Conservation (phyloP, 2,797 vertebrate species). For the Cottoperca gobio region DNA sequence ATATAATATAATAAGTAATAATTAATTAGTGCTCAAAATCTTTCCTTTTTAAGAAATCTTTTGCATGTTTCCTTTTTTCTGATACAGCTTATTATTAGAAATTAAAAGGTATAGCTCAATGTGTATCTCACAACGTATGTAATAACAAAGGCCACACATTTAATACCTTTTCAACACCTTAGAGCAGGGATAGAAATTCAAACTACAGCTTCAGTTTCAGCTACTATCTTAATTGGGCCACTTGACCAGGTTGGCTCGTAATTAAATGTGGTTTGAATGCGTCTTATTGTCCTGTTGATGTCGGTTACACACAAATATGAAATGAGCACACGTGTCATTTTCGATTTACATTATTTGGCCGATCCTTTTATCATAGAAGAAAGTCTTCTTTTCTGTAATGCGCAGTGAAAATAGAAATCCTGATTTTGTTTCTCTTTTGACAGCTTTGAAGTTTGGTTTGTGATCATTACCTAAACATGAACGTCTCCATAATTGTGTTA, state of each 20-base stretch:
- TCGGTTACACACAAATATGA: neutral
- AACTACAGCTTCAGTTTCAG: neutral
- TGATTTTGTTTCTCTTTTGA: neutral
- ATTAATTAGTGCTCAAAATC: too few relatives aligned
- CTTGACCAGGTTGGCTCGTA: constrained; percentile 3
- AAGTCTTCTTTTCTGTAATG: neutral
- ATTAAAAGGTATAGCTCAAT: neutral
- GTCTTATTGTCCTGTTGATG: neutral
- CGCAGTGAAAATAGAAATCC: neutral
- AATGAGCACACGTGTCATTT: neutral
- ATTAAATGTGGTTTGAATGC: neutral
- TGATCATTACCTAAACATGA: neutral
- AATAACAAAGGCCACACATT: neutral
- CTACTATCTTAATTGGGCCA: constrained; percentile 31
- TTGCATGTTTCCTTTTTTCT: neutral
- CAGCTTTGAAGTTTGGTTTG: neutral
- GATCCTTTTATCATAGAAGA: neutral
- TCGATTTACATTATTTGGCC: neutral
- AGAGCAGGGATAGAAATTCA: neutral
- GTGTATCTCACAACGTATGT: neutral
- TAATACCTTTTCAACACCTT: too few relatives aligned
- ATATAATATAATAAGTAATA: too few relatives aligned
- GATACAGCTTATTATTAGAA: neutral
- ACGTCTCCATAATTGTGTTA: neutral
- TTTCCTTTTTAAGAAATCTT: too few relatives aligned